These are phyloP conservation scores for Ophthalmolycus amberensis DNA, from an alignment of 2,113 vertebrate genomes.

Conservation along the genomic window DNA sequence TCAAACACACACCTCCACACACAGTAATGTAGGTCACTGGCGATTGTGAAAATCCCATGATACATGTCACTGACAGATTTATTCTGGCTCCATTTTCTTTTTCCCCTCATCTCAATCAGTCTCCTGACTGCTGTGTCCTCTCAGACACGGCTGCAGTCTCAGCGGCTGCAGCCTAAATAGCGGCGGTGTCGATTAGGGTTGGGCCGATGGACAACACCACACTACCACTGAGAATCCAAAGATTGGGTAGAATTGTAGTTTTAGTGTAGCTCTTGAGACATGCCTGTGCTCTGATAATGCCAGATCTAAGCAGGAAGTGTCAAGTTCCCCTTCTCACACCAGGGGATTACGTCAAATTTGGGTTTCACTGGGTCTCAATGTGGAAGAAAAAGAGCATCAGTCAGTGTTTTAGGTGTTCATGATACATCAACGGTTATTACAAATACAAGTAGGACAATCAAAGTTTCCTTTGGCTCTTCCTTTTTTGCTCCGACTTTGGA, in stretches of 20 bases:
- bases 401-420: background rate
- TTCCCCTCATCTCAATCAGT: background rate
- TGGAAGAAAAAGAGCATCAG: background rate
- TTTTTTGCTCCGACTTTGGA: background rate
- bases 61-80: slow-evolving; percentile 1
- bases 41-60: slow-evolving; percentile 18
- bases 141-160: slow-evolving; percentile 14
- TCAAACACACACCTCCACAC: background rate
- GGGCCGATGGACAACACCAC: background rate
- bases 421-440: background rate
- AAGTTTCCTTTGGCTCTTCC: background rate
- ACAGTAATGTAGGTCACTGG: slow-evolving; percentile 5
- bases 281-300: slow-evolving; percentile 35
- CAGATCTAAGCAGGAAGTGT: slow-evolving; percentile 48
- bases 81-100: background rate
- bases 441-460: background rate
- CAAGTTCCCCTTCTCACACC: background rate
- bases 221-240: background rate
- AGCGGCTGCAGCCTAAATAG: background rate
- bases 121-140: background rate
- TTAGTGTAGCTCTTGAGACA: slow-evolving; percentile 46
- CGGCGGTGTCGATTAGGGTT: background rate
- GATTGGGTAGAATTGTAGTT: slow-evolving; percentile 16
- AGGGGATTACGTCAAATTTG: slow-evolving; percentile 36
- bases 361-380: slow-evolving; percentile 2